A percentile compares a stretch with the other conserved stretches of the same genome.
These are phyloP conservation scores for Origma solitaria DNA, from an alignment of 2,113 vertebrate species.

Conservation along the genomic window DNA sequence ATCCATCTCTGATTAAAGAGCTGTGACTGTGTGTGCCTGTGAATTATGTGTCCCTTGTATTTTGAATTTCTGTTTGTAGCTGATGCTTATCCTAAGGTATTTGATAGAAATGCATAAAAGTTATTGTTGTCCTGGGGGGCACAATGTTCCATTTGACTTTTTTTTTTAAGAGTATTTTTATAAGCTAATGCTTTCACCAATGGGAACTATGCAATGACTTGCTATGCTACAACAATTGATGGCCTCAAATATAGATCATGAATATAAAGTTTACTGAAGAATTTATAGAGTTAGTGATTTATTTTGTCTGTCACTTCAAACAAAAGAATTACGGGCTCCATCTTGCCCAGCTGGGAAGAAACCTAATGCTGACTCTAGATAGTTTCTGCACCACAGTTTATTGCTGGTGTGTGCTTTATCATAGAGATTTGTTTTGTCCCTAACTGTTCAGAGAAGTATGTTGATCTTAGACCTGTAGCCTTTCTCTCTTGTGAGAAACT, in stretches of 20 bases:
- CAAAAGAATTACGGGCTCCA: background rate
- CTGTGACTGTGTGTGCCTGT: background rate
- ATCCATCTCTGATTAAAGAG: background rate
- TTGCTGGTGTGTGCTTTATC: background rate
- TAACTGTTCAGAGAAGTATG: background rate
- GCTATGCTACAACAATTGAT: background rate
- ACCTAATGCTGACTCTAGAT: background rate
- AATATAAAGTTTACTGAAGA: conserved; percentile 1
- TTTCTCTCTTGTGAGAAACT: background rate
- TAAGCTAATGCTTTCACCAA: background rate
- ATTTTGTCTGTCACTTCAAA: conserved; percentile 25
- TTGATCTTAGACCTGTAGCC: background rate
- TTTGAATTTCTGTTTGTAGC: background rate
- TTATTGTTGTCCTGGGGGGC: background rate
- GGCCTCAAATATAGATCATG: background rate
- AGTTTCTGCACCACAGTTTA: background rate
- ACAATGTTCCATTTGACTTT: background rate
- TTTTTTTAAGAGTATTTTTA: background rate
- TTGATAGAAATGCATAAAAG: background rate
- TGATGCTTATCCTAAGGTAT: background rate
- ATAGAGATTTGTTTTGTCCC: background rate
- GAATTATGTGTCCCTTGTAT: background rate
- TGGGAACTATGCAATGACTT: background rate
- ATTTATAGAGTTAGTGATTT: conserved; percentile 19
- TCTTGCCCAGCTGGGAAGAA: background rate